phyloP scores from a whole-genome alignment of 64 coral and sea anemone genomes.

The Actinia equina region DNA sequence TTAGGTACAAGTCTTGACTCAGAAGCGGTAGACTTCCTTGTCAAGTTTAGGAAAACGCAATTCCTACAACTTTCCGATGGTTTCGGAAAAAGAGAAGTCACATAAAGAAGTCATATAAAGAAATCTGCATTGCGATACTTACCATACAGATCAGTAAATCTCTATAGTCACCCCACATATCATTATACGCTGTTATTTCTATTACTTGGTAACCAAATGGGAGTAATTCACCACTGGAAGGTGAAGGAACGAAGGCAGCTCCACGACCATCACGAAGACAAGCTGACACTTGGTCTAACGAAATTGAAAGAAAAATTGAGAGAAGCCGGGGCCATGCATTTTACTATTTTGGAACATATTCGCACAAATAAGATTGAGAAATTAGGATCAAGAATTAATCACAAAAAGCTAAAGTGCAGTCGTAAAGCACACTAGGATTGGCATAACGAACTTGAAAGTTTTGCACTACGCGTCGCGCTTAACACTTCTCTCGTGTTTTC shows the following conservation, averaged over 20 bases:
- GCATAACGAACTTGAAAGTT: no score
- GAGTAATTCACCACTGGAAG: slow-evolving; percentile 83
- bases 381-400: not conserved
- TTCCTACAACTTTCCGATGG: no score
- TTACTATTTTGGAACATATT: no score
- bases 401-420: no score
- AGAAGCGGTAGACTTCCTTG: no score
- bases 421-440: no score
- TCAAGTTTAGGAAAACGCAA: no score
- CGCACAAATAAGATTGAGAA: not conserved
- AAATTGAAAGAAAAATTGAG: not conserved
- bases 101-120: not conserved
- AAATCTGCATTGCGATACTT: not conserved
- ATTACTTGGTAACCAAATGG: slow-evolving; percentile 88
- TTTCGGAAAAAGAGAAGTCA: no score
- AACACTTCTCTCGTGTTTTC: no score
- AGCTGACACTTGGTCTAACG: slow-evolving; percentile 68
- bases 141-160: slow-evolving; percentile 91
- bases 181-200: slow-evolving; percentile 80
- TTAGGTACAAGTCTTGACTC: no score
- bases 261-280: slow-evolving; percentile 76
- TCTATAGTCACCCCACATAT: slow-evolving; percentile 95
- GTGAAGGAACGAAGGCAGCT: slow-evolving; percentile 75
- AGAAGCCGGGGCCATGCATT: no score
- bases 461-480: no score